These are phyloP conservation scores for Antitype chi DNA, from an alignment of 2,888 invertebrate genomes.

Conservation along the genomic window DNA sequence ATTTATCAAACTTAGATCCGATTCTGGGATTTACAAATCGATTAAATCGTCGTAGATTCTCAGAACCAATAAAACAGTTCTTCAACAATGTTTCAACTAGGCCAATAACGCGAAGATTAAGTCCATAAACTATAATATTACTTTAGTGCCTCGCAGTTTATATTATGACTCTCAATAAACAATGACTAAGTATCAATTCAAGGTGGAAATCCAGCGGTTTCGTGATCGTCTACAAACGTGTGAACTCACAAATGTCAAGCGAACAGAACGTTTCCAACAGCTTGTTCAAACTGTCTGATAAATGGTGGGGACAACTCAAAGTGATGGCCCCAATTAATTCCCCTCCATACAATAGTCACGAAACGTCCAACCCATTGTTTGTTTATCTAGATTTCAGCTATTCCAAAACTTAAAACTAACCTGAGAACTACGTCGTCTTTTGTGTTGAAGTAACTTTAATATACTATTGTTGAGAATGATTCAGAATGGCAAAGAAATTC, in stretches of 20 bases:
- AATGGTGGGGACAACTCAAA: constrained; percentile 77
- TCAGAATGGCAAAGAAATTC: constrained; percentile 12
- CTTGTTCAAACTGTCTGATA: constrained; percentile 77
- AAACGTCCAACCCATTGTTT: constrained; percentile 70
- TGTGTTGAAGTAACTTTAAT: constrained; percentile 42
- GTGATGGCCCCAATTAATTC: constrained; percentile 80
- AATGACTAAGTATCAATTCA: constrained; percentile 39
- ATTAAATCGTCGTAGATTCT: constrained; percentile 24
- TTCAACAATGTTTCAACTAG: constrained; percentile 34
- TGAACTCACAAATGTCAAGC: constrained; percentile 66
- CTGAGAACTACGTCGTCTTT: constrained; percentile 38
- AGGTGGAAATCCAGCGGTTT: constrained; percentile 42
- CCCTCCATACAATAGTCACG: constrained; percentile 76
- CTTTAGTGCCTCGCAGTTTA: constrained; percentile 23
- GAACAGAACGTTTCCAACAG: constrained; percentile 75
- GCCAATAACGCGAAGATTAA: constrained; percentile 37
- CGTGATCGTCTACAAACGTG: constrained; percentile 60
- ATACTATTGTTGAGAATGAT: constrained; percentile 40
- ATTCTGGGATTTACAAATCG: constrained; percentile 1
- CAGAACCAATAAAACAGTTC: constrained; percentile 30
- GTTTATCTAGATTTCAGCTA: constrained; percentile 62
- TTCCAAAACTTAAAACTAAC: constrained; percentile 54
- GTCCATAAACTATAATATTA: constrained; percentile 29
- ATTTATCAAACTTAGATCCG: background rate
- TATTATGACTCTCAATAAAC: constrained; percentile 30